Evolutionary conservation across 2,797 vertebrate species (phyloP).

Genomic region (Acanthurus tractus): DNA sequence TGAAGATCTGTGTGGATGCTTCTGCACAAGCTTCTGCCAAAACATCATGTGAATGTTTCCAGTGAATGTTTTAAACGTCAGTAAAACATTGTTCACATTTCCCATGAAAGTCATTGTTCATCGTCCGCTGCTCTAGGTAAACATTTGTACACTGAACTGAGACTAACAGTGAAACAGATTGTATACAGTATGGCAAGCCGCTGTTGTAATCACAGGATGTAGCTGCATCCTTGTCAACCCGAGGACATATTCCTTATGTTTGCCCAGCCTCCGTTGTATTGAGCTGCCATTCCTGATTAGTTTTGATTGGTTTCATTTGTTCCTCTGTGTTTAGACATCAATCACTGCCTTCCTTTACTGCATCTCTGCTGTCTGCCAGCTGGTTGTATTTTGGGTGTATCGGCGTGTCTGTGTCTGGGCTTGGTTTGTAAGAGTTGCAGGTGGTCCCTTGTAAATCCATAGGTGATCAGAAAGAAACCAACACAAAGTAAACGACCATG

Average conservation of each 20-base stretch:
- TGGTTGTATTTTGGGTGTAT: constrained; percentile 52
- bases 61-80: constrained; percentile 40
- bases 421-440: constrained; percentile 19
- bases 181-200: constrained; percentile 53
- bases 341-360: constrained; percentile 58
- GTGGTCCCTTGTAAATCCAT: constrained; percentile 50
- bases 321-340: constrained; percentile 75
- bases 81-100: constrained; percentile 53
- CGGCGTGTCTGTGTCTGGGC: constrained; percentile 24
- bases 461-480: constrained; percentile 59
- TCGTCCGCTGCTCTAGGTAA: constrained; percentile 59
- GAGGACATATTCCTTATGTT: constrained; percentile 74
- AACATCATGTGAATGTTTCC: constrained; percentile 43
- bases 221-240: constrained; percentile 64
- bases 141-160: constrained; percentile 65
- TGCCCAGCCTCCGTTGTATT: constrained; percentile 58
- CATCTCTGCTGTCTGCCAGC: constrained; percentile 51
- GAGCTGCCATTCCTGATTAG: constrained; percentile 78
- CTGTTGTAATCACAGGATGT: constrained; percentile 73
- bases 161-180: constrained; percentile 56
- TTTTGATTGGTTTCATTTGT: constrained; percentile 77
- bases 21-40: constrained; percentile 14
- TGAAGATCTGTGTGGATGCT: constrained; percentile 3
- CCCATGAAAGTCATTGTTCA: constrained; percentile 70
- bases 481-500: constrained; percentile 48